These are phyloP conservation scores for Alligator mississippiensis DNA, from an alignment of 2,113 vertebrate genomes.

Conservation along the genomic window DNA sequence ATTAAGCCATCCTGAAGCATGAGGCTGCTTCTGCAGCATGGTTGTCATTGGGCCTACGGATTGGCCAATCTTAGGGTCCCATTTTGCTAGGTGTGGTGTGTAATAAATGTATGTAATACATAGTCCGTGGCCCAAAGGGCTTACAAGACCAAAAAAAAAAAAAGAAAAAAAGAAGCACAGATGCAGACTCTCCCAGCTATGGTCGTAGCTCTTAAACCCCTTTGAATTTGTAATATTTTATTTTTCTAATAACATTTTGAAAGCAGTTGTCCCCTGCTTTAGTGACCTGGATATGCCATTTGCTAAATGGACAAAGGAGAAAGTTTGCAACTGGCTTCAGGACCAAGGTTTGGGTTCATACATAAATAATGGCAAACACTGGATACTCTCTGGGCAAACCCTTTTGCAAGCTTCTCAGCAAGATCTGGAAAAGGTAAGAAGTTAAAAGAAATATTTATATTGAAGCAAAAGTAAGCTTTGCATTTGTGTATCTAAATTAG, in stretches of 20 bases:
- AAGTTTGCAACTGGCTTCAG: conserved; percentile 95
- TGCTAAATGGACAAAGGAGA: conserved; percentile 96
- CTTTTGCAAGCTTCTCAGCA: conserved; percentile 95
- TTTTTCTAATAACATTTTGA: background rate
- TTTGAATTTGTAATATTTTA: background rate
- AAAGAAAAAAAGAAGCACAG: accelerated
- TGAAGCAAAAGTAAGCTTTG: background rate
- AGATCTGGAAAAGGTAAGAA: conserved; percentile 94
- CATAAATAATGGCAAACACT: conserved; percentile 87
- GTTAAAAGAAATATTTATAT: background rate
- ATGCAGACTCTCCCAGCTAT: accelerated
- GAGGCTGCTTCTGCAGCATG: background rate
- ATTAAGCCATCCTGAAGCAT: accelerated
- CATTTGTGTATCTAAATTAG: background rate
- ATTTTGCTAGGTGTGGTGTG: background rate
- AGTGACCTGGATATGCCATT: conserved; percentile 97
- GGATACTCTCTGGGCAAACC: conserved; percentile 95
- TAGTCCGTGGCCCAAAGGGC: accelerated
- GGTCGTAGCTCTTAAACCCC: background rate
- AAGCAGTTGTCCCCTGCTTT: background rate
- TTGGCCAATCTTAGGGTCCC: accelerated
- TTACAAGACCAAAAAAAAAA: background rate
- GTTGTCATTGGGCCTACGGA: background rate
- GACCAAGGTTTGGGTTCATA: conserved; percentile 94
- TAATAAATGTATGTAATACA: accelerated